Evolutionary conservation across 2,797 vertebrate species (phyloP).

Genomic region (Phoeniculus purpureus): DNA sequence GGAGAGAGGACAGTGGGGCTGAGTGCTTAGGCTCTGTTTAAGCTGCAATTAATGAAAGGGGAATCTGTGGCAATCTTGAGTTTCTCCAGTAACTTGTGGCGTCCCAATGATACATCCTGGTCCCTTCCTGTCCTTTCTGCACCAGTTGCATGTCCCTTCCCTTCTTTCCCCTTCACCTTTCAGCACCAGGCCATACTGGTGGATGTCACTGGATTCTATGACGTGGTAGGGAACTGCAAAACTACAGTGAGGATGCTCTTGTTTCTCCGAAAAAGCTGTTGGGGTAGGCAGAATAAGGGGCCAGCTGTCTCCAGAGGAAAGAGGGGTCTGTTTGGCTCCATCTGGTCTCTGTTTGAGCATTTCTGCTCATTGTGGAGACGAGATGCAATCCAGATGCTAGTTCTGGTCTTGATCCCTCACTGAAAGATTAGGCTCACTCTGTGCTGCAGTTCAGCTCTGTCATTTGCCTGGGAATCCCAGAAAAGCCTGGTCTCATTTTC

Average conservation of each 20-base stretch:
- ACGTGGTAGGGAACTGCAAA: background rate
- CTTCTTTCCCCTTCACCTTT: background rate
- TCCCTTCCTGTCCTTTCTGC: background rate
- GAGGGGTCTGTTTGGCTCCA: background rate
- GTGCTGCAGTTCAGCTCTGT: background rate
- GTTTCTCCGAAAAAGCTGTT: background rate
- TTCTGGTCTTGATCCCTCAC: background rate
- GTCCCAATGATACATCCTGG: background rate
- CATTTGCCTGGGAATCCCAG: conserved; percentile 36
- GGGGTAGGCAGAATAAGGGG: background rate
- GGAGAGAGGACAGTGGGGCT: background rate
- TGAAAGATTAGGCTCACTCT: background rate
- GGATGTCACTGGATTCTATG: background rate
- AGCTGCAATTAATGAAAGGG: background rate
- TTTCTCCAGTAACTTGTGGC: background rate
- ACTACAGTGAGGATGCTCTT: background rate
- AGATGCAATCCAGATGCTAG: conserved; percentile 19
- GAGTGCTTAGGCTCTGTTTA: background rate
- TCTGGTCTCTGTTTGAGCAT: background rate
- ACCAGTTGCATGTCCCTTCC: background rate
- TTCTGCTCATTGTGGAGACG: background rate
- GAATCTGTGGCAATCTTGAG: background rate
- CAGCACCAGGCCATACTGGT: background rate
- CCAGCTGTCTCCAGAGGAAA: background rate
- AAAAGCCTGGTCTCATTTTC: background rate